Conservation (phyloP, 2,113 vertebrate species). For the Pseudopipra pipra region DNA sequence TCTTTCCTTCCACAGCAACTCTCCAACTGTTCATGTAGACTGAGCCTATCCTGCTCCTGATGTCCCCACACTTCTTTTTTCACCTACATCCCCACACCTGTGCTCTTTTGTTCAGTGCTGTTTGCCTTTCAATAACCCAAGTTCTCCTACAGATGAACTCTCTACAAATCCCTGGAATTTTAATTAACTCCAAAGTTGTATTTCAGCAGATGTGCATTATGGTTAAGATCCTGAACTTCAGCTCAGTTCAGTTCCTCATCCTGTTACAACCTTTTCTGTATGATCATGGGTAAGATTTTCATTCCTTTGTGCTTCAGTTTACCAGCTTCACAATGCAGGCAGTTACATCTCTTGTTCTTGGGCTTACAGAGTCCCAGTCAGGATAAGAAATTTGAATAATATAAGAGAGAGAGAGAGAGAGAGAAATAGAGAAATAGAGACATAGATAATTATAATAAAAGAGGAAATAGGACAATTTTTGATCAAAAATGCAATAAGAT, state of each 20-base stretch:
- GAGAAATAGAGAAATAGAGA: neutral
- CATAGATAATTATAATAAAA: neutral
- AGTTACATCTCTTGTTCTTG: neutral
- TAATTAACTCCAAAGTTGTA: neutral
- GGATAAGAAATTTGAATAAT: neutral
- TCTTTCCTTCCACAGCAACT: neutral
- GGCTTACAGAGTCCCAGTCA: neutral
- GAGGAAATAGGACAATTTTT: neutral
- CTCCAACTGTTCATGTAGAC: neutral
- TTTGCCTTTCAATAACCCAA: neutral
- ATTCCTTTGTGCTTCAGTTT: neutral
- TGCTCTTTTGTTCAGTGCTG: neutral
- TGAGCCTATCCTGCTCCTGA: neutral
- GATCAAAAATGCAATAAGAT: neutral
- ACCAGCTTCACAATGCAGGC: neutral
- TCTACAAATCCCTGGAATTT: neutral
- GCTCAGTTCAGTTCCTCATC: neutral
- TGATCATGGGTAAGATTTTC: neutral
- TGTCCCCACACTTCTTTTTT: neutral
- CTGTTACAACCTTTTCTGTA: neutral
- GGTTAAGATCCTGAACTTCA: neutral
- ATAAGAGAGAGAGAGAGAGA: neutral
- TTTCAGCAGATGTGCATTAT: neutral
- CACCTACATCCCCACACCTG: neutral
- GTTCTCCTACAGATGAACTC: neutral